Conservation (phyloP, 2,888 invertebrate species). For the Noctua janthe region DNA sequence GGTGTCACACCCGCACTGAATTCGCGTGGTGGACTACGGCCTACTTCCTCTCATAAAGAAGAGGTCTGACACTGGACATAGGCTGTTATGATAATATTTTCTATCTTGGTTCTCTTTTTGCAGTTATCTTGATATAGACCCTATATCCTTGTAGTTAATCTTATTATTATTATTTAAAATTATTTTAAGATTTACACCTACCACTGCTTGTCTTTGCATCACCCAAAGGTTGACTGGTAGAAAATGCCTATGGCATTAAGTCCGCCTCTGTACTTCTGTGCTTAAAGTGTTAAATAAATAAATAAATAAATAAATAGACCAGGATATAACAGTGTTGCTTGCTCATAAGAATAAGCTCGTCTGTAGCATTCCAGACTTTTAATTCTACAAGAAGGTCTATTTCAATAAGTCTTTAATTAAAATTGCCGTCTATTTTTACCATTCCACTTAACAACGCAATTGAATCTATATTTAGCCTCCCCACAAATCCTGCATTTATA, state of each 20-base stretch:
- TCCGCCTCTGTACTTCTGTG: no score
- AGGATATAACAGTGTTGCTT: background rate
- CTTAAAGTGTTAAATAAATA: no score
- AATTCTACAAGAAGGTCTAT: background rate
- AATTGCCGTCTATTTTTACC: background rate
- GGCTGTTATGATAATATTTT: background rate
- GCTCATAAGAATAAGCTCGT: no score
- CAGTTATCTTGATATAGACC: background rate
- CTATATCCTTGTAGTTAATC: no score
- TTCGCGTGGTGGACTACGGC: background rate
- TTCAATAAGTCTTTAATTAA: background rate
- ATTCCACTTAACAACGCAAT: background rate
- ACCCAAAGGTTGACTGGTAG: no score
- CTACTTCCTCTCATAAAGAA: background rate
- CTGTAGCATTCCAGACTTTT: background rate
- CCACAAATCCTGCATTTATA: constrained; percentile 15
- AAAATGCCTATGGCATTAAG: no score
- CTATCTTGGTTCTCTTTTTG: background rate
- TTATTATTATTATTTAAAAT: no score
- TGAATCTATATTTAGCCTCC: constrained; percentile 5
- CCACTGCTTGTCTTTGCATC: no score
- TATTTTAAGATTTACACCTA: no score
- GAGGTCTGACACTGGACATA: no score
- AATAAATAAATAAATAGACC: no score
- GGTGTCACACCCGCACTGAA: background rate